These are phyloP conservation scores for Brachyptera risi DNA, from an alignment of 2,888 invertebrate species.

Conservation along the genomic window DNA sequence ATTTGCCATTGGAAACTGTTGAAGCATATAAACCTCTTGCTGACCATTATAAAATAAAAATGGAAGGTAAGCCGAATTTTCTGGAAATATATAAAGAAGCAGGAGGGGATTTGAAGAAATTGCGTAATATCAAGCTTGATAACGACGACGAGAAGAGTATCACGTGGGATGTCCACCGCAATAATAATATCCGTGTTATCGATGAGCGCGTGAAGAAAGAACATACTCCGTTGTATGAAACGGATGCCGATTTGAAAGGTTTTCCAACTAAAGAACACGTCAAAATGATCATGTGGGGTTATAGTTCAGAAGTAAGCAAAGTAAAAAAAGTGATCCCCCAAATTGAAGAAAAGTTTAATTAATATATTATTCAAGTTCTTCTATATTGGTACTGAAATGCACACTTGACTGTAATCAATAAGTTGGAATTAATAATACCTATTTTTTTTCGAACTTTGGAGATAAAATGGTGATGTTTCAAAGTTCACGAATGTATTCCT, in stretches of 20 bases:
- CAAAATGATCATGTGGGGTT: constrained; percentile 69
- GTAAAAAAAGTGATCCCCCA: constrained; percentile 56
- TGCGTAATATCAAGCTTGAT: constrained; percentile 53
- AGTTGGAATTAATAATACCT: too few species aligned
- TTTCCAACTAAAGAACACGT: constrained; percentile 65
- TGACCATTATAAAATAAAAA: constrained; percentile 47
- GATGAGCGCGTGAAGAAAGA: constrained; percentile 51
- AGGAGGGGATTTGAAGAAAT: constrained; percentile 68
- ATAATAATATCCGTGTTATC: constrained; percentile 50
- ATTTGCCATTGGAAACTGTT: constrained; percentile 58
- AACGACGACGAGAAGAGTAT: constrained; percentile 51
- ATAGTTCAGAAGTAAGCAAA: constrained; percentile 65
- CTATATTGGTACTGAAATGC: too few species aligned
- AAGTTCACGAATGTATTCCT: too few species aligned
- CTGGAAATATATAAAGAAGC: constrained; percentile 59
- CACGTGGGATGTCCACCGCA: constrained; percentile 74
- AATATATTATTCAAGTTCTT: neutral
- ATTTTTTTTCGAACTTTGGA: too few species aligned
- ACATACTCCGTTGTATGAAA: constrained; percentile 47
- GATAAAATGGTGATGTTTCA: too few species aligned
- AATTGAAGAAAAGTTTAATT: constrained; percentile 41
- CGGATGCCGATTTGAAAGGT: constrained; percentile 58
- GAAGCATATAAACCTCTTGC: constrained; percentile 53
- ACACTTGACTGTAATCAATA: too few species aligned
- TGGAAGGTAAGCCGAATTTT: constrained; percentile 44